Base-by-base conservation (phyloP, 2,797 vertebrate genomes). In the Gymnoscopelus microlampas region DNA sequence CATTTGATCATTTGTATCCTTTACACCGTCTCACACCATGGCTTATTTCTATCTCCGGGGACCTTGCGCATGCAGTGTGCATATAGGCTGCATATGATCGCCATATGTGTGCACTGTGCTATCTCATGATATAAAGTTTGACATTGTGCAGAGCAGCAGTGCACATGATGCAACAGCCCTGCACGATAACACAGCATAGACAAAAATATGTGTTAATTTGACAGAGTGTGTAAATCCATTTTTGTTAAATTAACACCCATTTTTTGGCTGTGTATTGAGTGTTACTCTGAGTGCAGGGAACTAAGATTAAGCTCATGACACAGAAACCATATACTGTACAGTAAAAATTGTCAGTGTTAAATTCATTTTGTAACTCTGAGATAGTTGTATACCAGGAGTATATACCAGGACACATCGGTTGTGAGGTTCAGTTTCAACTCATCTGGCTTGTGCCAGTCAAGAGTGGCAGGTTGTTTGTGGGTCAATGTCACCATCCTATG, bases 41-140 rank as follows among this genome's bases (percentile, higher is more conserved):
- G 64, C 71, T 72, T 80, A 85, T 81, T 84, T 89, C 53, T 68
- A 74, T 61, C 80, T 65, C 50, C 39, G 80, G 65, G 85, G 63
- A 60, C 74, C 70, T 60, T 82, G 57, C 73, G 74, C 53, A 55
- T 68, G 14, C 49, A 75, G 75, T 50, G 55, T 70, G 14, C 49
- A 56, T 78, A n/a, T 71, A 73, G 60, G 61, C 39, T 57, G 5
- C 84, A 84, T 71, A 77, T 85, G 80, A 35, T 53, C n/a, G 13
- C 71, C 80, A 81, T 72, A 84, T 85, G 81, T 44, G 39, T 44
- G 39, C 39, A 44, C 65, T 71, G 4, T 5, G 0, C 5, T 62
- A 65, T 79, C 47, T 81, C 24, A 65, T 44, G 14, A 47, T 71
- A 71, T 73, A 44, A 64, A 44, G 29, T 11, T 66, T 56, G 58